Evolutionary conservation across 2,888 invertebrate species (phyloP).

Genomic region (Lasioglossum marginatum): DNA sequence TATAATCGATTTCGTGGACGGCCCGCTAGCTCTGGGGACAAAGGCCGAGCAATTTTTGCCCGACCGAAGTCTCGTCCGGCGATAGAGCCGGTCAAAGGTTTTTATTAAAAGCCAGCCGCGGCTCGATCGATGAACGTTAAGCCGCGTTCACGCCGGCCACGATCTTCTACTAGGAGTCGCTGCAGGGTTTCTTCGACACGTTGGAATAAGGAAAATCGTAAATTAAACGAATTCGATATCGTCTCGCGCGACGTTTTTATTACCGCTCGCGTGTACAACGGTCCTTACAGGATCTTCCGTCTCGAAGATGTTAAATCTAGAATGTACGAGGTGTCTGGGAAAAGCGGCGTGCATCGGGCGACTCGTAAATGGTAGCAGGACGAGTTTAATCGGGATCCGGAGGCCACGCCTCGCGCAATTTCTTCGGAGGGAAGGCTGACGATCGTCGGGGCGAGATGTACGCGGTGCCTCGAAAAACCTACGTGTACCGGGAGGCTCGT

Average conservation of each 20-base stretch:
- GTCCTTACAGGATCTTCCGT: neutral
- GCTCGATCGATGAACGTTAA: conserved; percentile 47
- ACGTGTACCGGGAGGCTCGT: conserved; percentile 12
- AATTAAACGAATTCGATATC: neutral
- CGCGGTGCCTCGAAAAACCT: neutral
- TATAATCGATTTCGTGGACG: conserved; percentile 26
- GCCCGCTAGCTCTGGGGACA: conserved; percentile 25
- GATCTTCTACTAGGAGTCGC: neutral
- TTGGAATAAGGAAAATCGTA: neutral
- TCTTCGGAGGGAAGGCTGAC: neutral
- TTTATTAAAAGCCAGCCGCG: conserved; percentile 47
- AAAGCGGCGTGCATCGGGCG: neutral
- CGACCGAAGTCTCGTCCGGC: conserved; percentile 14
- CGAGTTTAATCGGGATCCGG: neutral
- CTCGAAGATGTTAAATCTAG: neutral
- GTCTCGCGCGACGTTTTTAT: neutral
- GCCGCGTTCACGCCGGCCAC: conserved; percentile 25
- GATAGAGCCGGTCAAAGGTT: conserved; percentile 27
- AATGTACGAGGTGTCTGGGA: conserved; percentile 12
- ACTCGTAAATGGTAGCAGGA: neutral
- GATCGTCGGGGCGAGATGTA: neutral
- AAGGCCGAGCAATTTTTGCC: conserved; percentile 48
- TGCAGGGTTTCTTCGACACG: neutral
- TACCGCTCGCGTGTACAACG: fast-evolving
- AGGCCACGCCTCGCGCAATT: neutral